These are phyloP conservation scores for Caradrina kadenii DNA, from an alignment of 2,888 invertebrate genomes.

Conservation along the genomic window DNA sequence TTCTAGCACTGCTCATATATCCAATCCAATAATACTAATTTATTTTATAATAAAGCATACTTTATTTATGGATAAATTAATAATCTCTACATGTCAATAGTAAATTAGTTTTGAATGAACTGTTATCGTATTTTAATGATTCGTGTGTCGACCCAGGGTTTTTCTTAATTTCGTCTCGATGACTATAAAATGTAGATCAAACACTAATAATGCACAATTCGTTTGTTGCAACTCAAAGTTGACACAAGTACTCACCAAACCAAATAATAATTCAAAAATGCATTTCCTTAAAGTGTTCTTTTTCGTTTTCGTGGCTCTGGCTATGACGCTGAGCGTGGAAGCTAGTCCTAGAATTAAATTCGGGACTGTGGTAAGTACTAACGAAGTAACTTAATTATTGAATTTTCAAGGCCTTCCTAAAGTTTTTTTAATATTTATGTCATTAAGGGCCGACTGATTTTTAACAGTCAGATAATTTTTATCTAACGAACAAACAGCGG, in stretches of 20 bases:
- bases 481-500: no score
- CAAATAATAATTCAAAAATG: constrained; percentile 5
- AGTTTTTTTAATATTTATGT: no score
- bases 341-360: constrained; percentile 20
- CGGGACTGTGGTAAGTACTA: neutral
- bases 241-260: neutral
- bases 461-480: no score
- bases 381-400: no score
- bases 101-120: neutral
- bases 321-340: constrained; percentile 19
- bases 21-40: no score
- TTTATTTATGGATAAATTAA: neutral
- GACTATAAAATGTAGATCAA: constrained; percentile 7
- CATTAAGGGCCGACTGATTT: no score
- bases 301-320: constrained; percentile 21
- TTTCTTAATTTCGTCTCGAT: neutral
- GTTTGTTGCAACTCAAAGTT: neutral
- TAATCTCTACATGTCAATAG: neutral
- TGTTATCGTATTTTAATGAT: neutral
- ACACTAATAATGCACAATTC: neutral
- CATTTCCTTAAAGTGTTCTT: constrained; percentile 18
- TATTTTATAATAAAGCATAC: no score
- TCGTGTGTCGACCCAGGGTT: neutral
- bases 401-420: no score
- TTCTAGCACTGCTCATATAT: no score